These are phyloP conservation scores for Ophioderma brevispina DNA, from an alignment of 35 echinoderm and acorn worm species.

Conservation along the genomic window DNA sequence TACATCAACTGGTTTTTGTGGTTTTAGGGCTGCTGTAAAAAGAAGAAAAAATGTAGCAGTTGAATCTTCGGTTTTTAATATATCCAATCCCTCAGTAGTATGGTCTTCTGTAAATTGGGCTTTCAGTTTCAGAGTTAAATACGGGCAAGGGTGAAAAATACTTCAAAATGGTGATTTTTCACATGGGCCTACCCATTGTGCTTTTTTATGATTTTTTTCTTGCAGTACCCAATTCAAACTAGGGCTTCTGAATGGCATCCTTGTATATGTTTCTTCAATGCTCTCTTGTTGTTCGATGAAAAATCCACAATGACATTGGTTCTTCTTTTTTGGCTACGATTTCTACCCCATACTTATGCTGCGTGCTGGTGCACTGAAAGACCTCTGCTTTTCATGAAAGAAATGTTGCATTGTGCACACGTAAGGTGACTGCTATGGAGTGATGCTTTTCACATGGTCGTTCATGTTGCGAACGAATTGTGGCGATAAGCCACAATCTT, in stretches of 20 bases:
- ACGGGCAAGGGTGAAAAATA: no score
- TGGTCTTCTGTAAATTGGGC: no score
- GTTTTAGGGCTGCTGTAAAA: no score
- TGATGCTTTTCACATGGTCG: not conserved
- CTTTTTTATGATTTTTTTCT: not conserved
- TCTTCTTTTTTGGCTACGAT: not conserved
- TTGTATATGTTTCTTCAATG: not conserved
- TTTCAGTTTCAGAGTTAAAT: no score
- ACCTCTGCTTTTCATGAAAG: not conserved
- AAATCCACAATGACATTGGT: not conserved
- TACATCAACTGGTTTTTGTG: no score
- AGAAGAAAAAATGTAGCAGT: no score
- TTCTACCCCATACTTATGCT: not conserved
- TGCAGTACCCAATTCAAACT: not conserved
- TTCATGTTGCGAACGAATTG: not conserved
- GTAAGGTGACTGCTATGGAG: not conserved
- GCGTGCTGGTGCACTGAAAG: not conserved
- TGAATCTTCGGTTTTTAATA: no score
- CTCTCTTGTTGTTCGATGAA: not conserved
- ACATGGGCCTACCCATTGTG: no score
- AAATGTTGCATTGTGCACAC: not conserved
- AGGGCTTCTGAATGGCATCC: not conserved
- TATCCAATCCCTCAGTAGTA: no score
- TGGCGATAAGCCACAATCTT: not conserved
- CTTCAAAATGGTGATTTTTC: no score